Evolutionary conservation across 2,888 invertebrate genomes (phyloP).

Genomic region (Deroplatys truncata): DNA sequence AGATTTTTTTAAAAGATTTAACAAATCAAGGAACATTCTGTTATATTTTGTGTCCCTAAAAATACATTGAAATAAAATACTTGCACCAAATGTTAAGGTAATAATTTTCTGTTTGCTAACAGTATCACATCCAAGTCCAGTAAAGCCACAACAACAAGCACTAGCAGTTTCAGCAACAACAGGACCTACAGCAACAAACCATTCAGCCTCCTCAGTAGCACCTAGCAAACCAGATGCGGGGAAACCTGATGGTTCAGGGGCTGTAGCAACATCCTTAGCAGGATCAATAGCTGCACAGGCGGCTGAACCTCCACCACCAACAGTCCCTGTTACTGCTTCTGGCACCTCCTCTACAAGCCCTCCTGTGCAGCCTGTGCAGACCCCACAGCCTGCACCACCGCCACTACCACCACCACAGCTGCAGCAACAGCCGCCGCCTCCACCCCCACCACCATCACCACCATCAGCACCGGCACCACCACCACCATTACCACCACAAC

Average conservation of each 20-base stretch:
- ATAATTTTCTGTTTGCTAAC: not conserved
- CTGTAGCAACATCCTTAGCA: not conserved
- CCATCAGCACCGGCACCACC: not conserved
- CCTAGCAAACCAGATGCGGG: not conserved
- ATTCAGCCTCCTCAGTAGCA: not conserved
- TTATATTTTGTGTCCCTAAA: no score
- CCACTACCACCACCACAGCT: slow-evolving; percentile 26
- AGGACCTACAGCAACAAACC: not conserved
- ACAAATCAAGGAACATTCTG: no score
- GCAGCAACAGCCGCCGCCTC: slow-evolving; percentile 8
- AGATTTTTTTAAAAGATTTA: no score
- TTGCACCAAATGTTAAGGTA: no score
- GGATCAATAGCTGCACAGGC: not conserved
- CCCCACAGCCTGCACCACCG: not conserved
- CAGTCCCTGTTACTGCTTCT: not conserved
- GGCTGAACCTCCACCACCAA: not conserved
- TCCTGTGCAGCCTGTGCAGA: not conserved
- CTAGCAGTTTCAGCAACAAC: slow-evolving; percentile 44
- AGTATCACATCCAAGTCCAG: slow-evolving; percentile 1
- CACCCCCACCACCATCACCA: slow-evolving; percentile 16
- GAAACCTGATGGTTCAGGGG: not conserved
- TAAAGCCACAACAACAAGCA: slow-evolving; percentile 35
- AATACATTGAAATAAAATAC: no score
- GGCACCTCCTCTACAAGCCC: not conserved
- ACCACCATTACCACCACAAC: not conserved